These are phyloP conservation scores for Hydrolagus affinis DNA, from an alignment of 2,113 vertebrate genomes.

Conservation along the genomic window DNA sequence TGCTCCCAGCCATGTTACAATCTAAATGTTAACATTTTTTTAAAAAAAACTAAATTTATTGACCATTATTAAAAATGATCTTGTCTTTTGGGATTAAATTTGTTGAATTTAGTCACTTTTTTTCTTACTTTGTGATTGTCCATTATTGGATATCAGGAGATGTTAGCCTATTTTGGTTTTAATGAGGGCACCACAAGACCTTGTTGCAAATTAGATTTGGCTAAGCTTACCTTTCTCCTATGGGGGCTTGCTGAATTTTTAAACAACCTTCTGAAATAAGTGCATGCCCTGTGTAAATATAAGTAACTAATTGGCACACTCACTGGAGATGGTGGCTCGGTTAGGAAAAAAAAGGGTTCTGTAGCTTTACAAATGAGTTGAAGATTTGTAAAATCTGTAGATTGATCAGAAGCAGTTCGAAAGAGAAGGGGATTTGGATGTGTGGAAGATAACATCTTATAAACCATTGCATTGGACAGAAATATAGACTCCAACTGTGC, in stretches of 20 bases:
- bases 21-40: too few species aligned
- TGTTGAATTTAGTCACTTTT: too few species aligned
- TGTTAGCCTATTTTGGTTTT: neutral
- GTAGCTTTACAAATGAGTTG: neutral
- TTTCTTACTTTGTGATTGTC: neutral
- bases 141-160: neutral
- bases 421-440: neutral
- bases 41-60: too few species aligned
- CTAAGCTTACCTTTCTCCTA: neutral
- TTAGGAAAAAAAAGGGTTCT: neutral
- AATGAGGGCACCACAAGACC: neutral
- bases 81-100: too few species aligned
- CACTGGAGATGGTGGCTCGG: neutral
- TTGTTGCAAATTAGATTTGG: neutral
- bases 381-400: neutral
- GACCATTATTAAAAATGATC: too few species aligned
- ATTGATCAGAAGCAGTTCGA: neutral
- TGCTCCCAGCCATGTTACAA: too few species aligned
- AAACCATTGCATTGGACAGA: too few species aligned
- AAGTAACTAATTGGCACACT: neutral
- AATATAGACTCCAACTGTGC: too few species aligned
- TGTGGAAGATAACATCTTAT: too few species aligned
- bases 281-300: neutral
- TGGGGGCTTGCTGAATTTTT: neutral
- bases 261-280: neutral